Evolutionary conservation across 2,888 invertebrate genomes (phyloP), one percentile per base, ranked within the genome.

Genomic region (Holacanthella duospinosa): DNA sequence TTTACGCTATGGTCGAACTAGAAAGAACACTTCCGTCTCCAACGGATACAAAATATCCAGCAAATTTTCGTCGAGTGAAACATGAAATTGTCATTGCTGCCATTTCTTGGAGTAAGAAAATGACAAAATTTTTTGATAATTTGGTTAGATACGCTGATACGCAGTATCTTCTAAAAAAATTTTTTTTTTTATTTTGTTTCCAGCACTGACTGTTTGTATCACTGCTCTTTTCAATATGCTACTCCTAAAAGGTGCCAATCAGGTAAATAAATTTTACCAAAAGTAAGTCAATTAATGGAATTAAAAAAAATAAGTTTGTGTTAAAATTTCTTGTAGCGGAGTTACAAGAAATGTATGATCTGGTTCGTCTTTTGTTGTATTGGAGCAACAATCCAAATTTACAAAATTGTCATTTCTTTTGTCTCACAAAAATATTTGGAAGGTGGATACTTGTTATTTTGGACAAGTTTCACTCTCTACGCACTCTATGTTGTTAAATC

Each of bases 401-500:
- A 59, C 44, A 6, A 36, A 12, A 25, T 59, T 27, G 44, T 59
- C 25, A 24, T n/a, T 24, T 36, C 36, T 21, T 59, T 59, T 25
- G 21, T 59, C 3, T 4, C 9, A 2, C 25, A 26, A 2, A n/a
- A 59, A 25, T 59, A 59, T 21, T 26, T 59, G 2, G 59, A 59
- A 44, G 59, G 59, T 3, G n/a, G 3, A 4, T 59, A 59, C 28
- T 43, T 59, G 25, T 44, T 59, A 3, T 12, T 43, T 27, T 59
- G 59, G 59, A 25, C 59, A 6, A n/a, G n/a, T 27, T 3, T 59
- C 25, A 59, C 27, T 27, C 24, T 59, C 36, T 59, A 59, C 25
- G 43, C n/a, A 25, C 29, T 59, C 36, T 59, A 59, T 26, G 25
- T 59, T 19, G 59, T 59, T 25, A 59, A 44, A 44, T 44, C 59